Evolutionary conservation across 2,797 vertebrate species (phyloP), one percentile per base, ranked within the genome.

Genomic region (Ara ararauna): DNA sequence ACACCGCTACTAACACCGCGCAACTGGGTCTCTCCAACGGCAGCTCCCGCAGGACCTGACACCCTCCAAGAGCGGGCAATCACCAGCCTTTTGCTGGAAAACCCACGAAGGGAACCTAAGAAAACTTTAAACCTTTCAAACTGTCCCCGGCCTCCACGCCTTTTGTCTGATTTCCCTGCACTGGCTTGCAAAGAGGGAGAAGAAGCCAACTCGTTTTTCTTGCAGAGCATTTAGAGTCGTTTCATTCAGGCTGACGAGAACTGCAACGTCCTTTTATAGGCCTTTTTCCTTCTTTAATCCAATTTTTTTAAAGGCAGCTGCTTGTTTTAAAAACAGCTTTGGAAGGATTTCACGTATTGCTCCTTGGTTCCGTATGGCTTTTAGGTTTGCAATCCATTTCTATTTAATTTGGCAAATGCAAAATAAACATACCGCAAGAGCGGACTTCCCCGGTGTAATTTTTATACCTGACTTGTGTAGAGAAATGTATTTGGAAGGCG

Each of bases 391-490:
- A 93, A 91, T 73, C 83, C 92, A 77, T 96, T 97, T 85, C 77
- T 96, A 91, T 94, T 96, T 96, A 90, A 93, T 96, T 91, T 97
- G 94, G 94, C 94, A 95, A 97, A 95, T 73, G 79, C 74, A 96
- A 87, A 95, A 95, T 87, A 96, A 96, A 96, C 94, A 95, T 58
- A 90, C 90, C 60, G 29, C 84, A 91, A 94, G 90, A 91, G 92
- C 20, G 9, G 91, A 61, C 94, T 95, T 93, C 85, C 89, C 90
- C 66, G 34, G 80, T 82, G 90, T 61, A 89, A 89, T 81, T 94
- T 94, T 95, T 95, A 85, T 95, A 95, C 93, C 94, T 95, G 85
- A 47, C 90, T 71, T 68, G 80, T 38, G 80, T 26, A 67, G 62
- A 85, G 76, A 93, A 95, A 96, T 87, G 79, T 76, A 88, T 90